These are phyloP conservation scores for Aramus guarauna DNA, from an alignment of 2,113 vertebrate genomes.

Conservation along the genomic window DNA sequence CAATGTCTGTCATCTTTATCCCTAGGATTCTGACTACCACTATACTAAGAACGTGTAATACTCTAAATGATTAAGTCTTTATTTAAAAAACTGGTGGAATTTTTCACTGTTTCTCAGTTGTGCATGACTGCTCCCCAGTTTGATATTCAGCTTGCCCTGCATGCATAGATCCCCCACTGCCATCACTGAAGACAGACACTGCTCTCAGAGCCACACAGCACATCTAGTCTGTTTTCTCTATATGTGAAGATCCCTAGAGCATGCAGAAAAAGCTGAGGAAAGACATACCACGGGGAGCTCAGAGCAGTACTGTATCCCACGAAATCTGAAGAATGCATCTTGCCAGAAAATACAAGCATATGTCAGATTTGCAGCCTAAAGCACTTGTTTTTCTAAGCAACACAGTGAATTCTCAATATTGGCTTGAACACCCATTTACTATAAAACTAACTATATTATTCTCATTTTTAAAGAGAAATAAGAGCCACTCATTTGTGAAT, in stretches of 20 bases:
- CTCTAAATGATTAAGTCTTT: neutral
- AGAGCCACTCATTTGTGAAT: neutral
- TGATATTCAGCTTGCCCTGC: constrained; percentile 11
- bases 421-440: neutral
- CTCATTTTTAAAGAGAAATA: neutral
- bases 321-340: neutral
- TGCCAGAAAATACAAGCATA: neutral
- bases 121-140: neutral
- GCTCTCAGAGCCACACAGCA: constrained; percentile 12
- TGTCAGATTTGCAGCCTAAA: constrained; percentile 16
- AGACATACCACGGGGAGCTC: neutral
- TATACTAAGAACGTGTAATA: neutral
- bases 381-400: constrained; percentile 14
- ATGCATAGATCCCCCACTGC: neutral
- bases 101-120: neutral
- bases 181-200: neutral
- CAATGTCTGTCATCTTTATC: constrained; percentile 2
- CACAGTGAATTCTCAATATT: neutral
- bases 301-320: neutral
- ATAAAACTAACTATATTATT: neutral
- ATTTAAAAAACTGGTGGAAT: neutral
- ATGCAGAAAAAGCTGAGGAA: neutral
- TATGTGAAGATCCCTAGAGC: neutral
- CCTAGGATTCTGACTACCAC: neutral
- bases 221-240: neutral